Base-by-base conservation (phyloP, 30 jellyfish, hydroid and myxozoan species). In the Clytia hemisphaerica region DNA sequence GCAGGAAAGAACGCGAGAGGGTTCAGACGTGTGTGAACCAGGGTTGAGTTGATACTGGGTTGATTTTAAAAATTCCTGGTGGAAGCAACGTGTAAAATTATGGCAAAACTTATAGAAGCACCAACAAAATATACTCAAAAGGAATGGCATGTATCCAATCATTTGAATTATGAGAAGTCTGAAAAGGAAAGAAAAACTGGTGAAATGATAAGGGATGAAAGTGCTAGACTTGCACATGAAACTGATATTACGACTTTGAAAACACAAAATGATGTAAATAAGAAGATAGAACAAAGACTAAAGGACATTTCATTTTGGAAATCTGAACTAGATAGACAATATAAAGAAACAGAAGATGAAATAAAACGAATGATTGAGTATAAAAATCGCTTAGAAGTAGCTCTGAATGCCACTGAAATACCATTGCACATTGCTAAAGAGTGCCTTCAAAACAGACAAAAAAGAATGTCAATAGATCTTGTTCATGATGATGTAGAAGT, bases 401-500 rank as follows among this genome's bases (percentile, higher is more conserved):
- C 94, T 35, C 85, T 89, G 9, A 85, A 73, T 34, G 94, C 93
- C 4, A 89, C 98, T 12, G 85, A 80, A 62, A 77, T 80, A 36
- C 98, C 98, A 7, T 82, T 89, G n/a, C 93, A 74, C 29, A 83
- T 89, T 37, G 83, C 92, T 38, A 71, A 71, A 50, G 93, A 89
- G 61, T 89, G 98, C 65, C 86, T 89, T 46, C 71, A 42, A 54
- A 89, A 89, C 68, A 69, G 98, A 48, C 93, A 89, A 47, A 80
- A 75, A 42, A 63, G 98, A 44, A 18, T 71, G 18, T 40, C 68
- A 35, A 81, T 80, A 5, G 98, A 89, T 35, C 93, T 89, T 21
- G 98, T 89, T 22, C 94, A 80, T 63, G 98, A 89, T 71, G 98
- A 89, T 76, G 98, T 81, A 18, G 98, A 89, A 76, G 73, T 80